Base-by-base conservation (phyloP, 2,888 invertebrate species). In the Linnaemya tessellans region DNA sequence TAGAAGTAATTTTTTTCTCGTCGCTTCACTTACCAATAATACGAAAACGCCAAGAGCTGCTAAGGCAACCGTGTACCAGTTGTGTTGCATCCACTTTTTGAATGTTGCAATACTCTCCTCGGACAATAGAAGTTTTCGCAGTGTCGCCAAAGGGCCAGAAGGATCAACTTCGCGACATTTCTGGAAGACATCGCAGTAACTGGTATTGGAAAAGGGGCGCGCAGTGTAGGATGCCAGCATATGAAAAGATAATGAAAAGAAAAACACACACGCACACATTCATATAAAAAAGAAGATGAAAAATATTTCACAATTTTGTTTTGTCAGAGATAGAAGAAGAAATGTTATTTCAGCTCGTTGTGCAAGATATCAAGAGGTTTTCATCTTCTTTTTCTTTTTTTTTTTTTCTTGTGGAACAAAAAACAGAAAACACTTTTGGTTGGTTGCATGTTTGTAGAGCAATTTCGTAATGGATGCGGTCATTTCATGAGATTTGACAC, bases 131-230 rank as follows among this genome's bases (percentile, higher is more conserved):
- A 98, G 94, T 92, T 97, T 97, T 71, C 97, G 94, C 73, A 98
- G 93, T 25, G 98, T 98, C 15, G 98, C 98, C 90, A 98, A 93
- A 15, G 98, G 98, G 10, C 98, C 98, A 1, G 97, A 97, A 18
- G 98, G 98, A 94, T 98, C 98, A 84, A 98, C 97, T 93, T 98
- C 98, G 88, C 98, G 94, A 92, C 98, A 98, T 90, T 94, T 94
- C 91, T 95, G 95, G 93, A 95, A 95, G 88, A 95, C 95, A 92
- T 95, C 95, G 91, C 95, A 95, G 92, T 95, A 95, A 56, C 95
- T 94, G 49, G 9, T 65, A 71, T 65, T 22, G 18, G 13, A 56
- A 64, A 35, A 9, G 2, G 10, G 3, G 18, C 30, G 20, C 20
- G 25, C 30, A 49, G 7, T 10, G 11, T 5, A 30, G 43, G 0